phyloP scores from a whole-genome alignment of 2,888 invertebrate genomes.

The Polia nebulosa region DNA sequence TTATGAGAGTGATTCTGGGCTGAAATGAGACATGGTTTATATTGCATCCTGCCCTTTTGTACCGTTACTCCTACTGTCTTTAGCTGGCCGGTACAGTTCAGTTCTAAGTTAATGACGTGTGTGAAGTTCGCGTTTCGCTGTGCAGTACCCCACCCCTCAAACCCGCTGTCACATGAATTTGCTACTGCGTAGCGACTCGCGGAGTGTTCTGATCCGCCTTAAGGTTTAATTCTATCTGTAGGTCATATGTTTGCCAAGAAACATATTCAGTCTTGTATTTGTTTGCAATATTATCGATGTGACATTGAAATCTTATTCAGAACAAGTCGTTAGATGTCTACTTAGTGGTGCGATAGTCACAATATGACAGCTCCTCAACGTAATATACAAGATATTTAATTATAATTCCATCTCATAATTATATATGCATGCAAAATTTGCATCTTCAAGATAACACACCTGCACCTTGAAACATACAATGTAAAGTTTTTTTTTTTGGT shows the following conservation, averaged over 20 bases:
- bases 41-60: neutral
- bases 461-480: neutral
- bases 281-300: neutral
- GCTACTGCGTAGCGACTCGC: too few species aligned
- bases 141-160: too few species aligned
- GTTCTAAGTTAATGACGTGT: too few species aligned
- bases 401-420: constrained; percentile 8
- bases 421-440: constrained; percentile 12
- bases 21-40: neutral
- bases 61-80: too few species aligned
- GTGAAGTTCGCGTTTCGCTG: too few species aligned
- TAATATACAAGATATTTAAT: constrained; percentile 23
- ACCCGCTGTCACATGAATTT: too few species aligned
- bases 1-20: too few species aligned
- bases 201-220: too few species aligned
- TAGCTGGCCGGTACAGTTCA: too few species aligned
- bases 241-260: neutral
- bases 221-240: too few species aligned
- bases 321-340: neutral
- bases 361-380: constrained; percentile 6
- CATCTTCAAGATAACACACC: too few species aligned
- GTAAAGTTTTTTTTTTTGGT: neutral
- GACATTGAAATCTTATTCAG: constrained; percentile 1
- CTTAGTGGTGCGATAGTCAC: neutral
- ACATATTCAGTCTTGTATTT: too few species aligned